phyloP scores from a whole-genome alignment of 2,888 invertebrate species.

The Tetropium fuscum region DNA sequence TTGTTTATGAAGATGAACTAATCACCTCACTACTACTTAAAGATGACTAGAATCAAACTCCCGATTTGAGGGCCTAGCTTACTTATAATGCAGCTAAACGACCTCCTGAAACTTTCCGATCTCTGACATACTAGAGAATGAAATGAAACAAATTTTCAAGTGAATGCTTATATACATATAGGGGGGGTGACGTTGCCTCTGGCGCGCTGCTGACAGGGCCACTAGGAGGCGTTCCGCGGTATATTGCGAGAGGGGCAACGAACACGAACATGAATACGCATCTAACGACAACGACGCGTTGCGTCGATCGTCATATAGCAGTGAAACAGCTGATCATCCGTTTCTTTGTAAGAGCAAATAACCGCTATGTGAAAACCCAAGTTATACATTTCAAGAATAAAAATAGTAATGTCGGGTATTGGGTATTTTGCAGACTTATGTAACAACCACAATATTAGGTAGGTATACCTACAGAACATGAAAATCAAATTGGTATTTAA shows the following conservation, averaged over 20 bases:
- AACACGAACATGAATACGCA: not conserved
- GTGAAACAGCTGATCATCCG: slow-evolving; percentile 23
- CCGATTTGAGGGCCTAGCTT: slow-evolving; percentile 53
- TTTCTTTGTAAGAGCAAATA: slow-evolving; percentile 16
- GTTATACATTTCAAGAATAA: not conserved
- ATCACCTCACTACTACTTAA: slow-evolving; percentile 22
- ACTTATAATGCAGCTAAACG: slow-evolving; percentile 53
- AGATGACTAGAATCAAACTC: slow-evolving; percentile 48
- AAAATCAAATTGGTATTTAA: too few species aligned
- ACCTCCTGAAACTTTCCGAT: slow-evolving; percentile 40
- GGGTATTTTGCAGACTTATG: not conserved
- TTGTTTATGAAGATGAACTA: slow-evolving; percentile 24
- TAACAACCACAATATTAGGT: too few species aligned
- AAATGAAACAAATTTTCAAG: not conserved
- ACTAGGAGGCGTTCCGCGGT: slow-evolving; percentile 2
- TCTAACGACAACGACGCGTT: too few species aligned
- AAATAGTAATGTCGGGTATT: not conserved
- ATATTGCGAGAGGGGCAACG: slow-evolving; percentile 5
- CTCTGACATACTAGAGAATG: not conserved
- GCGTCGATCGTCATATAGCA: slow-evolving; percentile 2
- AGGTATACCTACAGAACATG: too few species aligned
- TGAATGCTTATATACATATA: slow-evolving; percentile 45
- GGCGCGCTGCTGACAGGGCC: slow-evolving; percentile 27
- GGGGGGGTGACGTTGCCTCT: slow-evolving; percentile 40
- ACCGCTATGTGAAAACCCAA: slow-evolving; percentile 12